These are phyloP conservation scores for Melospiza georgiana DNA, from an alignment of 2,113 vertebrate species.

Conservation along the genomic window DNA sequence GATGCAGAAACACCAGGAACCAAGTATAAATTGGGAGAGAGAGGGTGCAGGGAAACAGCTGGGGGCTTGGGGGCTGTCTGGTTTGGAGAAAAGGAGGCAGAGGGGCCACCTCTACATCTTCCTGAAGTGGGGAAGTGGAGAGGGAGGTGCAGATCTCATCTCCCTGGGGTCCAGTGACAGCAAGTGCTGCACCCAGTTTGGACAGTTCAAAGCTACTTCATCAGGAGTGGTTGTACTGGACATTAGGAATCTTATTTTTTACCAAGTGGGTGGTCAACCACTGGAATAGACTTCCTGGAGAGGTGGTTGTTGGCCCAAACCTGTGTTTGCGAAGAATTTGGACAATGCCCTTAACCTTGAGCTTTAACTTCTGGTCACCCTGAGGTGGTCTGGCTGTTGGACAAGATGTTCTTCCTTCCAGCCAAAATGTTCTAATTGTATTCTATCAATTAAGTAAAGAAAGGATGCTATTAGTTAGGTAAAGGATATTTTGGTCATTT, in stretches of 20 bases:
- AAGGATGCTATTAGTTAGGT: not conserved
- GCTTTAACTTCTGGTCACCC: not conserved
- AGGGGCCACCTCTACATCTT: not conserved
- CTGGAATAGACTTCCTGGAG: not conserved
- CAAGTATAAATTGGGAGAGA: not conserved
- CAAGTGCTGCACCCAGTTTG: too few species aligned
- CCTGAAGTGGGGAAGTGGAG: not conserved
- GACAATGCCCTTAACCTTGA: not conserved
- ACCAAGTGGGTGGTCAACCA: not conserved
- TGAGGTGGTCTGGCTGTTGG: not conserved
- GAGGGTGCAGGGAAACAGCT: not conserved
- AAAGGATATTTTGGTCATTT: not conserved
- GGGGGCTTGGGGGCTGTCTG: not conserved
- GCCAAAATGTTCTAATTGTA: not conserved
- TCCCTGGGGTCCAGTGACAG: not conserved
- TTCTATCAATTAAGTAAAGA: not conserved
- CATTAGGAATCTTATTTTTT: not conserved
- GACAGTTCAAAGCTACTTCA: not conserved
- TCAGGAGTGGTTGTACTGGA: not conserved
- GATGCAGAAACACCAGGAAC: not conserved
- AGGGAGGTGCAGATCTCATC: not conserved
- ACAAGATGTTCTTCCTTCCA: not conserved
- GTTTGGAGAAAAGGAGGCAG: not conserved
- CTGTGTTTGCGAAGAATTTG: not conserved
- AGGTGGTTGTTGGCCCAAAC: rapidly evolving